Evolutionary conservation across 2,888 invertebrate genomes (phyloP), one percentile per base, ranked within the genome.

Genomic region (Aromia moschata): DNA sequence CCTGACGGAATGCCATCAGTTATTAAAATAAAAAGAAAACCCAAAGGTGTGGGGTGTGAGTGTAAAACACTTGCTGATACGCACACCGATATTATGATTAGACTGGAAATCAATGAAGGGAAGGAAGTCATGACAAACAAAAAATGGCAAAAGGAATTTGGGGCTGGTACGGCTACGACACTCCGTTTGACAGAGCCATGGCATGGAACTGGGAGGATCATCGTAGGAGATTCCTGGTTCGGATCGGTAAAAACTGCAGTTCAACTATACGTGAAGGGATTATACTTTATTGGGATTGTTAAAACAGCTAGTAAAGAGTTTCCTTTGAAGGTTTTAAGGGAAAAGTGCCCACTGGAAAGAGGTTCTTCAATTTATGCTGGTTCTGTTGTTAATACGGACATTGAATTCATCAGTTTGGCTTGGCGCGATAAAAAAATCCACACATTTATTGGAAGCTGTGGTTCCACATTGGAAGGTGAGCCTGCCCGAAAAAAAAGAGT

Each of bases 81-180:
- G 5, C 5, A 9, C 4, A 25, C 25, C 5, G 9, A 25, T 5
- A 25, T 25, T 5, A 25, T 25, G 25, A 25, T 25, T 4, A 25
- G 9, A 25, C 4, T 25, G 25, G 25, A 25, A 9, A 25, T 25
- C 4, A 25, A 25, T 9, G 25, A 9, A 25, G 25, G 25, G 9
- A 25, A 25, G 9, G 25, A 25, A 25, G 9, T 5, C 9, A 25
- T 9, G 25, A 4, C 4, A 25, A 9, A 25, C 4, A 25, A 25
- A 9, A 25, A 25, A 25, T 25, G 25, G 25, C 25, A 41, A 41
- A 30, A 33, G 33, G 57, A 64, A 37, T 41, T 66, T 16, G 67
- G 62, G 11, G 64, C 60, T 30, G 62, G 56, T 7, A 64, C 64
- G 17, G 66, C 60, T 44, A 68, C 64, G 31, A 66, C 58, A 25